Percentiles rank a stretch among this genome's conserved stretches.
Conservation (phyloP, 1,140 invertebrate genomes). For the Pseudomyrmex gracilis region DNA sequence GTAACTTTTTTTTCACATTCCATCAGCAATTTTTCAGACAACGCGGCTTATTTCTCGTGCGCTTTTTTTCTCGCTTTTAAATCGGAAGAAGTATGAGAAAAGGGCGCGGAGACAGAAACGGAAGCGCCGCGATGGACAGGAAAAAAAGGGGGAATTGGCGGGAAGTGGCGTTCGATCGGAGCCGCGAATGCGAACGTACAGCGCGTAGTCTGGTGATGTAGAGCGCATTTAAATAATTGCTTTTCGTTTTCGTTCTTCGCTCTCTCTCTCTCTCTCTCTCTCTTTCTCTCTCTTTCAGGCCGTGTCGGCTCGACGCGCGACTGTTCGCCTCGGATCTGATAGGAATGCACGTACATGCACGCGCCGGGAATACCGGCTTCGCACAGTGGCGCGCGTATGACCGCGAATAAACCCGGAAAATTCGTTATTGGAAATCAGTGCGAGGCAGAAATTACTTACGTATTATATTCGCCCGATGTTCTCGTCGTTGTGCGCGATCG, state of each 20-base stretch:
- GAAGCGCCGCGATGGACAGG: conserved; percentile 8
- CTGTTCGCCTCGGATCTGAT: conserved; percentile 1
- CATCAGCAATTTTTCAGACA: conserved; percentile 19
- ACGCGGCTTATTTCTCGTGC: neutral
- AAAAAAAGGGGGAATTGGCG: conserved; percentile 35
- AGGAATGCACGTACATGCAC: neutral
- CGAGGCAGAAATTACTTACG: conserved; percentile 38
- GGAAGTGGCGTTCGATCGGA: conserved; percentile 35
- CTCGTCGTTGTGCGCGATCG: neutral
- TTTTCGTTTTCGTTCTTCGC: conserved; percentile 63
- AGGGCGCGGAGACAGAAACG: neutral
- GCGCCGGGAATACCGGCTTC: neutral
- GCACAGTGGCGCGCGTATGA: neutral
- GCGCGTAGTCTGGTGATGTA: neutral
- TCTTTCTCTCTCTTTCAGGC: neutral
- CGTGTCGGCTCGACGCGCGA: neutral
- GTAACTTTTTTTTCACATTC: neutral
- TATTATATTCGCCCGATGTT: conserved; percentile 12
- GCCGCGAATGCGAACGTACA: conserved; percentile 23
- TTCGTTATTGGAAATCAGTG: conserved; percentile 66
- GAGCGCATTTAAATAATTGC: conserved; percentile 75
- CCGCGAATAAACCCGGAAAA: conserved; percentile 22
- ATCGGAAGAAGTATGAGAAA: conserved; percentile 21
- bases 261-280: neutral
- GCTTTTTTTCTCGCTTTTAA: conserved; percentile 7